phyloP scores from a whole-genome alignment of 1,140 invertebrate species.

The Heterodera carotae region DNA sequence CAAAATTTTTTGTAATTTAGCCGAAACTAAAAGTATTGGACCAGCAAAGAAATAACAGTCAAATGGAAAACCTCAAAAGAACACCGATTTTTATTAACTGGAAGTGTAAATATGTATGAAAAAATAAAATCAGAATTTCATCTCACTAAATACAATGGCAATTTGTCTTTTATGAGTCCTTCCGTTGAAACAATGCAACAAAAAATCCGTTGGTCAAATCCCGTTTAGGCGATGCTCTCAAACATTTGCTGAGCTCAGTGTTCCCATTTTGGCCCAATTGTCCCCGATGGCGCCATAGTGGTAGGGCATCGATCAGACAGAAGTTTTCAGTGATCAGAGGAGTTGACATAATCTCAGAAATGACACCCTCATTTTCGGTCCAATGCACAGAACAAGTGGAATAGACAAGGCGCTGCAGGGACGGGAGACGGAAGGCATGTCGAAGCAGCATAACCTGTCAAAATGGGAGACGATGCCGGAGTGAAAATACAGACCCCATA shows the following conservation, averaged over 20 bases:
- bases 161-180: slow-evolving; percentile 1
- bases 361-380: slow-evolving; percentile 89
- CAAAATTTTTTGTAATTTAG: background rate
- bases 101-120: background rate
- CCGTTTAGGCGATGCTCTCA: slow-evolving; percentile 76
- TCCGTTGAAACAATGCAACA: slow-evolving; percentile 76
- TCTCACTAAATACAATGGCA: background rate
- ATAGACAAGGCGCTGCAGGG: slow-evolving; percentile 82
- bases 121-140: too few species aligned
- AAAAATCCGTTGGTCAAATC: slow-evolving; percentile 91
- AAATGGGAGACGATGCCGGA: background rate
- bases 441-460: slow-evolving; percentile 74
- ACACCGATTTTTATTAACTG: background rate
- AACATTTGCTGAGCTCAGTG: slow-evolving; percentile 70
- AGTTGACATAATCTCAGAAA: slow-evolving; percentile 70
- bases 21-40: background rate
- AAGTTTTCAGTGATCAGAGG: slow-evolving; percentile 44
- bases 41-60: background rate
- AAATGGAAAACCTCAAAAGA: background rate
- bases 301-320: slow-evolving; percentile 59
- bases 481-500: too few species aligned
- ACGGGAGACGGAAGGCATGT: slow-evolving; percentile 83
- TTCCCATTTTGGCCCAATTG: slow-evolving; percentile 1
- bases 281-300: slow-evolving; percentile 65
- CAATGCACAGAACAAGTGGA: slow-evolving; percentile 87